These are phyloP conservation scores for Phyllotis vaccarum DNA, from an alignment of 2,797 vertebrate species.

Conservation along the genomic window DNA sequence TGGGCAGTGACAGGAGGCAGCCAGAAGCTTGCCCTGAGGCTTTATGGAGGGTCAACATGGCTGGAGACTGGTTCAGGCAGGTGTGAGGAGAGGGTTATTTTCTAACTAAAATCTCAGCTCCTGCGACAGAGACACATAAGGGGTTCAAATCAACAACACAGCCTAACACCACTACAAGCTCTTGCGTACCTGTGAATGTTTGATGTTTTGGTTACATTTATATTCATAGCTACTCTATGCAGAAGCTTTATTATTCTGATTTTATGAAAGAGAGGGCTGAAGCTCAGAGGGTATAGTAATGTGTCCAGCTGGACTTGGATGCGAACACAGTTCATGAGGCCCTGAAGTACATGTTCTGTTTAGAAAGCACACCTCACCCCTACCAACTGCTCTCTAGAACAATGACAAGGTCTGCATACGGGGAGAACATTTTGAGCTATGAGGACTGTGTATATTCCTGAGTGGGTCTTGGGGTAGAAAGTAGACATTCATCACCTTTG, in stretches of 20 bases:
- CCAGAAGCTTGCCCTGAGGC: not conserved
- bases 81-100: not conserved
- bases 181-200: not conserved
- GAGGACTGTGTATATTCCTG: too few species aligned
- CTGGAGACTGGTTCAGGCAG: accelerated
- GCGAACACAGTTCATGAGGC: too few species aligned
- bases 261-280: not conserved
- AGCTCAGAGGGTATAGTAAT: not conserved
- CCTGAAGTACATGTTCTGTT: not conserved
- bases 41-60: not conserved
- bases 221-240: not conserved
- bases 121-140: not conserved
- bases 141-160: too few species aligned
- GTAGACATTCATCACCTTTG: not conserved
- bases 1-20: not conserved
- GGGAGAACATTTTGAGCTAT: not conserved
- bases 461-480: not conserved
- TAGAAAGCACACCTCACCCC: not conserved
- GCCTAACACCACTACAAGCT: not conserved
- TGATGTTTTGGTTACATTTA: not conserved
- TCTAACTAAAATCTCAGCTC: not conserved
- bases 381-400: not conserved
- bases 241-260: not conserved
- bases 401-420: not conserved
- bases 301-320: not conserved